Evolutionary conservation across 2,888 invertebrate species (phyloP).

Genomic region (Clepsis dumicolana): DNA sequence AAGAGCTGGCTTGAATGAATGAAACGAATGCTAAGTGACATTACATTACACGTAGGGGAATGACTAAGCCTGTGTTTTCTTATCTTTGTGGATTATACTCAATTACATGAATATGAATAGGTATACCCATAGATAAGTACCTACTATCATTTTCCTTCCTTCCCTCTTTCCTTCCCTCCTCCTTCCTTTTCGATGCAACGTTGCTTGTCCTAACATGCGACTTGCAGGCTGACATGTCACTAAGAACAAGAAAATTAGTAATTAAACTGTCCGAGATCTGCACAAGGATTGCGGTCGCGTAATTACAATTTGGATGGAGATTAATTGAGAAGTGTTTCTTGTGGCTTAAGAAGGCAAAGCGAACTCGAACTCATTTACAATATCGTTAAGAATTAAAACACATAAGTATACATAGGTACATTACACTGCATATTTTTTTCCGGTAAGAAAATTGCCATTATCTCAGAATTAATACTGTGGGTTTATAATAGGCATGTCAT

Average conservation of each 20-base stretch:
- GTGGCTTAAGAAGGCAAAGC: not conserved
- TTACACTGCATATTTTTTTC: not conserved
- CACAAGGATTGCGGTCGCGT: constrained; percentile 20
- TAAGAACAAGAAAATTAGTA: constrained; percentile 60
- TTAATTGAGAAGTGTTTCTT: not conserved
- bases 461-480: constrained; percentile 22
- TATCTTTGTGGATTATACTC: too few relatives aligned
- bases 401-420: not conserved
- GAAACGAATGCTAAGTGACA: too few relatives aligned
- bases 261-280: constrained; percentile 48
- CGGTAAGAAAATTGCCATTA: not conserved
- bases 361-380: too few relatives aligned
- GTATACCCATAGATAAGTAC: too few relatives aligned
- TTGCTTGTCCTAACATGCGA: constrained; percentile 16
- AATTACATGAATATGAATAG: too few relatives aligned
- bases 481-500: constrained; percentile 47
- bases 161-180: too few relatives aligned
- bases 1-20: too few relatives aligned
- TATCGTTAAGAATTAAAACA: too few relatives aligned
- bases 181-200: not conserved
- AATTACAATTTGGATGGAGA: constrained; percentile 24
- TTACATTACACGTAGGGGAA: too few relatives aligned
- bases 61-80: too few relatives aligned
- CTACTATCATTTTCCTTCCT: too few relatives aligned
- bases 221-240: constrained; percentile 37